Evolutionary conservation across 1,140 invertebrate species (phyloP), one percentile per base, ranked within the genome.

Genomic region (honey bee (Apis mellifera)): DNA sequence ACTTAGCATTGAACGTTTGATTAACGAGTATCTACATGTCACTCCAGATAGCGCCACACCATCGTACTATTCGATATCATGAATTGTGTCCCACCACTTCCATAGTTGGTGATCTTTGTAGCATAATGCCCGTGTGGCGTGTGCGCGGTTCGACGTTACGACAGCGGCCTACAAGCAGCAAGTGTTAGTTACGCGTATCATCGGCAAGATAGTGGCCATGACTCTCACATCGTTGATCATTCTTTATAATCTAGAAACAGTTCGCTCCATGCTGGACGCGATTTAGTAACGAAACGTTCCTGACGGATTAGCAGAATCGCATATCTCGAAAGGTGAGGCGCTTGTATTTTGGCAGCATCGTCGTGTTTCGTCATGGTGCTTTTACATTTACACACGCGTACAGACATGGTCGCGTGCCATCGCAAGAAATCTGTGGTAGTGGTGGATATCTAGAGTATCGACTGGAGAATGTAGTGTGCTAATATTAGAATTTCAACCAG

Each of bases 21-120:
- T 80, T 59, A 86, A 59, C 65, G 26, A 77, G 80, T 87, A 17
- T 77, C 2, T 42, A 48, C 26, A 62, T 32, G 57, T 77, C 59
- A 65, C 77, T 79, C 64, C 42, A 91, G 92, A 92, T 91, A 91
- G 92, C 91, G 92, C 91, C 90, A 93, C 91, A n/a, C 48, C 50
- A 78, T 86, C 78, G 72, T 75, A 78, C 80, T 64, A 71, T 60
- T 78, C 66, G n/a, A 32, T 68, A n/a, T 23, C 62, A 68, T 59
- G 81, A 81, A 71, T 76, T 66, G 70, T 68, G 75, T 77, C 76
- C 85, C 86, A 86, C 77, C 82, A 77, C 78, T 86, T 86, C 86
- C 86, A 86, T 92, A 92, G 90, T 92, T 92, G 91, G 92, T 85
- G 87, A 91, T 92, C 85, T 89, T 89, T 87, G 87, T 84, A 88